These are phyloP conservation scores for Notospermus geniculatus DNA, from an alignment of 1,140 invertebrate genomes.

Conservation along the genomic window DNA sequence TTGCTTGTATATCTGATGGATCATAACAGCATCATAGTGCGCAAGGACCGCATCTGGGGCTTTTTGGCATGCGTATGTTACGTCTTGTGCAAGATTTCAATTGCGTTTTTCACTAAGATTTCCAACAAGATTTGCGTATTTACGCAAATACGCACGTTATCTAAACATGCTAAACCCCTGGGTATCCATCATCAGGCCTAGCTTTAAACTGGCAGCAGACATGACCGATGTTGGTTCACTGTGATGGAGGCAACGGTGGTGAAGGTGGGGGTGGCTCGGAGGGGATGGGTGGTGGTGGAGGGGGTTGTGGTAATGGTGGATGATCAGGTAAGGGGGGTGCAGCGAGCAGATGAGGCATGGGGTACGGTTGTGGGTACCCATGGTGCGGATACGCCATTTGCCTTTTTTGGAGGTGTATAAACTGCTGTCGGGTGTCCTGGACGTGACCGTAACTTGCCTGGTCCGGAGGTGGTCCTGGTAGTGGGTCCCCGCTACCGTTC, in stretches of 20 bases:
- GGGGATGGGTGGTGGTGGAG: constrained; percentile 24
- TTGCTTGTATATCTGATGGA: too few species aligned
- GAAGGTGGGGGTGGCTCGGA: constrained; percentile 36
- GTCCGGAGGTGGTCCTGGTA: neutral
- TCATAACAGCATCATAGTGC: too few species aligned
- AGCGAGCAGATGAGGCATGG: constrained; percentile 9
- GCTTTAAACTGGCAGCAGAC: too few species aligned
- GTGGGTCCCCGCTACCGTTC: neutral
- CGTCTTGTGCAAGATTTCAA: too few species aligned
- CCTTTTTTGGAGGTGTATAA: constrained; percentile 7
- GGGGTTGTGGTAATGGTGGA: constrained; percentile 18
- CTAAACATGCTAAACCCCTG: too few species aligned
- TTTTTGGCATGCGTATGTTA: too few species aligned
- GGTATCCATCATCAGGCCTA: too few species aligned
- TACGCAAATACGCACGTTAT: too few species aligned
- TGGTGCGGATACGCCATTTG: constrained; percentile 7
- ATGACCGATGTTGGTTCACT: too few species aligned
- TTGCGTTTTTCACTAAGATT: too few species aligned
- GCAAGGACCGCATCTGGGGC: too few species aligned
- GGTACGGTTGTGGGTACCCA: constrained; percentile 1
- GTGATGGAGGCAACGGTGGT: constrained; percentile 30
- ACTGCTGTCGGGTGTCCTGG: neutral
- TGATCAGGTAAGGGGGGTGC: constrained; percentile 13
- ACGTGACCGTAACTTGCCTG: neutral
- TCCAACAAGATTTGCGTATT: too few species aligned